Percentiles rank a stretch among this genome's conserved stretches.
Evolutionary conservation across 2,797 vertebrate species (phyloP).

Genomic region (Pseudomugil gertrudae): DNA sequence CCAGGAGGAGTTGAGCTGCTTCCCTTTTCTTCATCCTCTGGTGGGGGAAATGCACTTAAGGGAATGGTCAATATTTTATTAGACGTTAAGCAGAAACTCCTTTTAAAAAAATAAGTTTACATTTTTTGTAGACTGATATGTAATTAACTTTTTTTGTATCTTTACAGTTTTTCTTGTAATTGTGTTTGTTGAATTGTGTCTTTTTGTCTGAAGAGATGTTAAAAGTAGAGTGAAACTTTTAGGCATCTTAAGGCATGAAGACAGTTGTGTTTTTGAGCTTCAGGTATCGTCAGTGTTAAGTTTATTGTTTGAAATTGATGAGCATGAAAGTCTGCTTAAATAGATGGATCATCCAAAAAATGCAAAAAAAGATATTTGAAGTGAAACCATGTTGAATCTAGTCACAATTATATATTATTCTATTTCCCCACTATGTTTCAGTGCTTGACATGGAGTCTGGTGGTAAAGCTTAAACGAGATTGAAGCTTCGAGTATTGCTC

Average conservation of each 20-base stretch:
- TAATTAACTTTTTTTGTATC: neutral
- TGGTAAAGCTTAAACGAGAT: slow-evolving; percentile 8
- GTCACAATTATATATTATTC: slow-evolving; percentile 14
- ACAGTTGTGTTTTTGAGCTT: slow-evolving; percentile 2
- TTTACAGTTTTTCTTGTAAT: neutral
- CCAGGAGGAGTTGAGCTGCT: slow-evolving; percentile 28
- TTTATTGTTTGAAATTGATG: neutral
- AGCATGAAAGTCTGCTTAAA: no score
- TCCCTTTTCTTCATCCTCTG: slow-evolving; percentile 6
- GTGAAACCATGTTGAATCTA: neutral
- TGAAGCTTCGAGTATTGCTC: slow-evolving; percentile 3
- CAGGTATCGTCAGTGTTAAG: neutral
- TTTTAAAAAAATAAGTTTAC: neutral
- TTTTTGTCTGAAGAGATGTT: neutral
- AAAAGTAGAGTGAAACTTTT: neutral
- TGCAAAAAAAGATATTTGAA: neutral
- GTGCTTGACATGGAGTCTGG: slow-evolving; percentile 32
- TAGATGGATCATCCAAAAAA: no score
- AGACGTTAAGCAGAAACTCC: neutral
- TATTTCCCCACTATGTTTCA: slow-evolving; percentile 10
- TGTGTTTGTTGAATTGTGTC: neutral
- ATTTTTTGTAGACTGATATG: neutral
- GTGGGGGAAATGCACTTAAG: slow-evolving; percentile 8
- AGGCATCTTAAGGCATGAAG: neutral
- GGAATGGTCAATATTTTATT: slow-evolving; percentile 1